phyloP scores from a whole-genome alignment of 2,888 invertebrate species.

The Choristoneura rosaceana region DNA sequence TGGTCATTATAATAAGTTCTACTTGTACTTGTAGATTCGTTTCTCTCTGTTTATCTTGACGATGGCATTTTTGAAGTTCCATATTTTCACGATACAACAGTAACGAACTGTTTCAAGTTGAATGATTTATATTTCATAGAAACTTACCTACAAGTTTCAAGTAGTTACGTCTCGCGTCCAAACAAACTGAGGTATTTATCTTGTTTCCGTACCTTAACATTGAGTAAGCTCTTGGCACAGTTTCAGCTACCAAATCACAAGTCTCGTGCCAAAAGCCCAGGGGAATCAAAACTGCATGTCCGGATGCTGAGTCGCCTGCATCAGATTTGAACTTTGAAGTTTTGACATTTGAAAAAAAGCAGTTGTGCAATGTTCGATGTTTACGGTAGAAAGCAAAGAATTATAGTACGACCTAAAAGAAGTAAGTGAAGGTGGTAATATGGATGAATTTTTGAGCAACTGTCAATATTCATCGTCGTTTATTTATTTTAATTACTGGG shows the following conservation, averaged over 20 bases:
- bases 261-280: not conserved
- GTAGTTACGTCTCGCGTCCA: not conserved
- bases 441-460: no score
- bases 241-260: not conserved
- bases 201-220: not conserved
- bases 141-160: not conserved
- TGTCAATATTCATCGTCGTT: no score
- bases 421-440: no score
- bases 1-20: no score
- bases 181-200: constrained; percentile 1
- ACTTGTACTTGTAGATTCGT: no score
- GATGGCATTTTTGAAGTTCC: no score
- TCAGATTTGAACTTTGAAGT: not conserved
- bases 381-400: not conserved
- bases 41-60: no score
- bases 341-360: not conserved
- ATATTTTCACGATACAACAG: no score
- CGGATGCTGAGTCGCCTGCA: not conserved
- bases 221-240: constrained; percentile 2
- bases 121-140: not conserved
- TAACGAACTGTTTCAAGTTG: no score
- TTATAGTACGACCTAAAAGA: no score
- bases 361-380: not conserved
- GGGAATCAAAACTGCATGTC: constrained; percentile 11
- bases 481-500: no score